Percentiles rank a stretch among this genome's conserved stretches.
Evolutionary conservation across 92 coral and sea anemone genomes (phyloP).

Genomic region (Isaurus tuberculatus): DNA sequence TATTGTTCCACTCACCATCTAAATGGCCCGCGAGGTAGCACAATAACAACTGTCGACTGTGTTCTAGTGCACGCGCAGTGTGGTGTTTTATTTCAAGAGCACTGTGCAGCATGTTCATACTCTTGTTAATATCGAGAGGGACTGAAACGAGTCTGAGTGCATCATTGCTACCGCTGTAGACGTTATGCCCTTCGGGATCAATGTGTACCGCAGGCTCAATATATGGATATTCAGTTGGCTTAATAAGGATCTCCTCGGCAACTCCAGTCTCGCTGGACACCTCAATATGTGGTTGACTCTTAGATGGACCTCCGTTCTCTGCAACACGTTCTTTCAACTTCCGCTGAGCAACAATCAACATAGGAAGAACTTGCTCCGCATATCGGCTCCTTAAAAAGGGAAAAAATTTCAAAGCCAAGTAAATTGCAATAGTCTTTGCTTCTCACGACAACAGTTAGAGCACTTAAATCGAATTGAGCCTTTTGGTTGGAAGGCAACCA

Average conservation of each 20-base stretch:
- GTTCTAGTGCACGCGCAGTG: constrained; percentile 91
- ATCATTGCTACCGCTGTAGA: constrained; percentile 88
- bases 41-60: constrained; percentile 90
- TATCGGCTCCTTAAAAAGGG: constrained; percentile 77
- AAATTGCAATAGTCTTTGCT: background rate
- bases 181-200: constrained; percentile 96
- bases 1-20: constrained; percentile 57
- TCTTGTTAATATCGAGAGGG: constrained; percentile 81
- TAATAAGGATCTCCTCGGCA: constrained; percentile 76
- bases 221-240: constrained; percentile 69
- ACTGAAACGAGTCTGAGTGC: constrained; percentile 90
- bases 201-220: constrained; percentile 98
- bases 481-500: too few relatives aligned
- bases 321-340: constrained; percentile 78
- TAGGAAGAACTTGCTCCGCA: constrained; percentile 88
- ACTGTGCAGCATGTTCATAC: constrained; percentile 74
- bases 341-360: constrained; percentile 86
- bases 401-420: background rate
- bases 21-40: constrained; percentile 96
- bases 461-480: too few relatives aligned
- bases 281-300: constrained; percentile 78
- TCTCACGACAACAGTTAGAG: too few relatives aligned
- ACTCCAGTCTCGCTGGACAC: constrained; percentile 83
- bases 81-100: constrained; percentile 89
- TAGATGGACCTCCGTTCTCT: constrained; percentile 79